Base-by-base conservation (phyloP, 2,888 invertebrate species). In the Apoda limacodes region DNA sequence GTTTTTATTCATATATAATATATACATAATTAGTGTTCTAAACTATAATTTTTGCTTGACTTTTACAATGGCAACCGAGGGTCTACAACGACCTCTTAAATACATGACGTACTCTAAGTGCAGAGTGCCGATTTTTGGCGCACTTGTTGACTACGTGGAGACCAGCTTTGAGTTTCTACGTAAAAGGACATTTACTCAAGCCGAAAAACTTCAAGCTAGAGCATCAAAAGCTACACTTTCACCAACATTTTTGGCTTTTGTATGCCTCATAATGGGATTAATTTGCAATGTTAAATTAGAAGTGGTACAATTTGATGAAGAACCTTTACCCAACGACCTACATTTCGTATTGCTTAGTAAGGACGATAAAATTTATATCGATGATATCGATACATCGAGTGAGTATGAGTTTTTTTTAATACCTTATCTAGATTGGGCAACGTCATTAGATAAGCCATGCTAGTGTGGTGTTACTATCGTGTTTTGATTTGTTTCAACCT, bases 331-430 rank as follows among this genome's bases (percentile, higher is more conserved):
- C 1, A 53, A 68, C 32, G 80, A 80, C 35, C 46, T 80, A 30
- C 78, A 78, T 34, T 59, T 65, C 13, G 60, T 78, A 55, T 36
- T 78, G 27, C 48, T 76, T 61, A 78, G 76, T 35, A 62, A 60
- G 26, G 60, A 64, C 6, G 69, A 78, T 28, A 70, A 69, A 13
- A 46, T 78, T 2, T 80, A 74, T 24, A 60, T 76, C 2, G 74
- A 78, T 22, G 75, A 80, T 37, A 65, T 80, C 25, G 75, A 80
- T 40, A 50, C 58, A 3, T 61, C 67, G 0, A 59, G 78, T 80
- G 38, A 69, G 74, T 72, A 28, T 24, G 22, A 17, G 15, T 22
- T 19, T n/a, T 21, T 32, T 30, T 7, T 43, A n/a, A n/a, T n/a
- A n/a, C n/a, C n/a, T n/a, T n/a, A n/a, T n/a, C n/a, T n/a, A n/a